These are phyloP conservation scores for Nicator chloris DNA, from an alignment of 2,113 vertebrate genomes.

Conservation along the genomic window DNA sequence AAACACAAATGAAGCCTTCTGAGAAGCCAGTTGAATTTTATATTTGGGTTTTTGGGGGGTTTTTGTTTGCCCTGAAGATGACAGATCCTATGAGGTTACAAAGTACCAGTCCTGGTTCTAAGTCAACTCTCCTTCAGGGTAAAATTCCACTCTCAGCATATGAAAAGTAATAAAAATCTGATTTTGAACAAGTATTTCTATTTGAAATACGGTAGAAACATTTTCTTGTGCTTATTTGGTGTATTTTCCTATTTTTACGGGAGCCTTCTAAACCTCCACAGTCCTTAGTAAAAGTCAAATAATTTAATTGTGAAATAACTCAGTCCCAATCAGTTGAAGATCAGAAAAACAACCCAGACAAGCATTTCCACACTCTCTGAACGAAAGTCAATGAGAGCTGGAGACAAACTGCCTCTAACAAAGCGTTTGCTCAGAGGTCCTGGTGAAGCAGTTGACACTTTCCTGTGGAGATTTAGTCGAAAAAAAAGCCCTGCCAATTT, in stretches of 20 bases:
- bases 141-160: background rate
- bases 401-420: background rate
- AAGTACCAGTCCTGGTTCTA: background rate
- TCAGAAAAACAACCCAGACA: background rate
- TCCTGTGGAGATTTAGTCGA: accelerated
- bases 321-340: background rate
- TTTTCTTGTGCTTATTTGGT: background rate
- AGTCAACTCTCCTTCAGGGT: background rate
- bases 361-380: background rate
- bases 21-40: background rate
- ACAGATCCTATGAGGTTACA: background rate
- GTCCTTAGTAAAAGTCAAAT: background rate
- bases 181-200: background rate
- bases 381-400: background rate
- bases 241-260: background rate
- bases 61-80: background rate
- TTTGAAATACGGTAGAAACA: accelerated
- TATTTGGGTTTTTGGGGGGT: accelerated
- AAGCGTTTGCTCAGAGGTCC: background rate
- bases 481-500: background rate
- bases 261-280: background rate
- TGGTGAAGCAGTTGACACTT: background rate
- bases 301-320: background rate
- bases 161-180: background rate
- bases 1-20: background rate